Evolutionary conservation across 2,113 vertebrate species (phyloP).

Genomic region (Potamarius usumacintae): DNA sequence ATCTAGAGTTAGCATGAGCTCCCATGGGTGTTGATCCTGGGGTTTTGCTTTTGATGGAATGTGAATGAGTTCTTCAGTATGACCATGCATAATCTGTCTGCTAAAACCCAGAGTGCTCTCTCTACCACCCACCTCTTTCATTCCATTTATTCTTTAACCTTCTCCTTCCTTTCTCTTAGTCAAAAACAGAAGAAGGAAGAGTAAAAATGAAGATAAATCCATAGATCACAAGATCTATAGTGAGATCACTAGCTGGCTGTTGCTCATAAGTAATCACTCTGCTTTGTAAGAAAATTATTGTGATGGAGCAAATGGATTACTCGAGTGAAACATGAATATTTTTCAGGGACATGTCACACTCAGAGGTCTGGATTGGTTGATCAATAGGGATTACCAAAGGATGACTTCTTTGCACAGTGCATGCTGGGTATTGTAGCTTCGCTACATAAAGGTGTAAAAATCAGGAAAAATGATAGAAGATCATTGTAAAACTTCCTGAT

Average conservation of each 20-base stretch:
- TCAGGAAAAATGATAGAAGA: background rate
- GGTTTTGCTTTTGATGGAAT: slow-evolving; percentile 17
- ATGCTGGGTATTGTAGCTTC: background rate
- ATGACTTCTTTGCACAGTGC: background rate
- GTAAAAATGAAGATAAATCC: background rate
- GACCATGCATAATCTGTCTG: slow-evolving; percentile 10
- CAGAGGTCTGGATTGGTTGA: background rate
- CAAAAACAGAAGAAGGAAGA: background rate
- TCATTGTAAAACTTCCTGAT: background rate
- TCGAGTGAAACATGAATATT: background rate
- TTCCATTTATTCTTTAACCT: background rate
- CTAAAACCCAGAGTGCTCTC: background rate
- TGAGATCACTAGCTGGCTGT: background rate
- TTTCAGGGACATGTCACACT: background rate
- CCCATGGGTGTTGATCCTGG: background rate
- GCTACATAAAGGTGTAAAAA: background rate
- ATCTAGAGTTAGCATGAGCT: background rate
- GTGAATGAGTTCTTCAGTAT: slow-evolving; percentile 19
- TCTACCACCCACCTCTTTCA: background rate
- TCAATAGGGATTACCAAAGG: background rate
- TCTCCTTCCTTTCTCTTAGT: background rate
- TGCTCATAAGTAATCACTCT: too few species aligned
- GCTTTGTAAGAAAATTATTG: background rate
- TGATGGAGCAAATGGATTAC: background rate
- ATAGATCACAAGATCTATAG: background rate